Evolutionary conservation across 2,888 invertebrate species (phyloP), one percentile per base, ranked within the genome.

Genomic region (Netelia melanura): DNA sequence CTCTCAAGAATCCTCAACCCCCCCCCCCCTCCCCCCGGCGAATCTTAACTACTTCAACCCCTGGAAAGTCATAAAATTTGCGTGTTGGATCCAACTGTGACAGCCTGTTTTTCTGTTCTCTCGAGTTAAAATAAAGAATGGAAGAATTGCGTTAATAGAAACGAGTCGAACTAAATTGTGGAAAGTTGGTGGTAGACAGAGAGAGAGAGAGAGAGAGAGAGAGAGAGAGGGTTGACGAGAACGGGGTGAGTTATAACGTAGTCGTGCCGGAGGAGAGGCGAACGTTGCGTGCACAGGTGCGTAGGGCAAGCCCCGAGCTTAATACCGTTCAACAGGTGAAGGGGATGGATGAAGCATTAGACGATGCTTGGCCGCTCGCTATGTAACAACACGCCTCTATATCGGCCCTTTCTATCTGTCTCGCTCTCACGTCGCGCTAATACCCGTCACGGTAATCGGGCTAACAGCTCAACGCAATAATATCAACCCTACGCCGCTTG

Each of bases 311-410:
- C 30, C 58, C 17, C 68, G 80, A 62, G 80, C 72, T 81, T 83
- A 74, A 72, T 84, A 76, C 80, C 86, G 91, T 89, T 93, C 93
- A 93, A 93, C 93, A 93, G 93, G 93, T 93, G 93, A 93, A 91
- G 89, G 89, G 91, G 90, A 91, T 88, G 89, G 88, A 89, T 87
- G 90, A 64, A 68, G 91, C 86, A 91, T 92, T 91, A 92, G 92
- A 92, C 87, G 89, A 74, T 82, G 56, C 64, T 71, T 38, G 54
- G 25, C 30, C 67, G 67, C 65, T 78, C 70, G 86, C 86, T 89
- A 89, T 88, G 91, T 90, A 89, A 62, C 68, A 38, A 74, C 64
- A 74, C 72, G 23, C 74, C 44, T 74, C 38, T 44, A 48, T 17
- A 21, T 64, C 30, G 25, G 58, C 58, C 76, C 74, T 52, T 21